Base-by-base conservation (phyloP, 2,113 vertebrate genomes). In the Mesitornis unicolor region DNA sequence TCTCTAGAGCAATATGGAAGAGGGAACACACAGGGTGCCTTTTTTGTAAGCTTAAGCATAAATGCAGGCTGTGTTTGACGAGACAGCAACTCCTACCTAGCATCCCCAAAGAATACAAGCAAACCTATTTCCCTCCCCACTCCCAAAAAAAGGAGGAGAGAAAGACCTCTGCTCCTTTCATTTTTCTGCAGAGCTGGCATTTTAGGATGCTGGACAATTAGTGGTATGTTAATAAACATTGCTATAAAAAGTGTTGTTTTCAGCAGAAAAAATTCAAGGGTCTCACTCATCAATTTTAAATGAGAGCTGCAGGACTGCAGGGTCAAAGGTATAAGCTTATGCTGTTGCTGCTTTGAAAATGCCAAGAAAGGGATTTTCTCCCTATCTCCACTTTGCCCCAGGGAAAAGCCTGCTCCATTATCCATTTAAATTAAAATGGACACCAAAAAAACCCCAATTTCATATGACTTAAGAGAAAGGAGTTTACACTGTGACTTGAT, bases 251-350 rank as follows among this genome's bases (percentile, higher is more conserved):
- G 38, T 45, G 61, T 91, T 82, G 70, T 75, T 94, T 94, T 90
- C 89, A 90, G 81, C 93, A 94, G 67, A 92, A 96, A 54, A 92
- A 87, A 91, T 75, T 81, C 43, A 83, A 63, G 78, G 92, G 51
- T 87, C 87, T 95, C 59, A 6, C 84, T 96, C 87, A 91, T 96
- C 86, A 90, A 48, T 94, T 93, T 92, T 95, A 93, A 91, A 85
- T 94, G 78, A 90, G 86, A 70, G 28, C 59, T 77, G 40, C 80
- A 90, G 56, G 38, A 76, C 56, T 80, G 33, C 89, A 86, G 89
- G 94, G 91, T 94, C 90, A 92, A 77, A 94, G 70, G 48, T 93
- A 47, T 7, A 13, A 86, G 63, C 84, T 87, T 75, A 51, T 60
- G 77, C 74, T 92, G 57, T 68, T 88, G 63, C 79, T 80, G 84